Evolutionary conservation across 2,113 vertebrate species (phyloP).

Genomic region (Malurus elegans): DNA sequence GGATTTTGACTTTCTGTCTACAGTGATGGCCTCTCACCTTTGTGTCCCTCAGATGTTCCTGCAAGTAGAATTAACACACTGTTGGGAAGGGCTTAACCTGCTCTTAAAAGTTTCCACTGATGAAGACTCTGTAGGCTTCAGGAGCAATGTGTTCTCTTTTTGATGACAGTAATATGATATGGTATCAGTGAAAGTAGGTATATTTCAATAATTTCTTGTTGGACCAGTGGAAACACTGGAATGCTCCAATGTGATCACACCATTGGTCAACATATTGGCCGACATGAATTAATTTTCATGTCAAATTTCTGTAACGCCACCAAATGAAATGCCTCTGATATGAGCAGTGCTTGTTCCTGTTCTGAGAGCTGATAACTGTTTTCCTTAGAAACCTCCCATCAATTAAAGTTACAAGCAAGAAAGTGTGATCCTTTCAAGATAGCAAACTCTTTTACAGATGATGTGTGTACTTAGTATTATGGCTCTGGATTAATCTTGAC

Average conservation of each 20-base stretch:
- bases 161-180: not conserved
- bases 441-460: not conserved
- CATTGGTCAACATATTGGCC: not conserved
- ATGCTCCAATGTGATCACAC: not conserved
- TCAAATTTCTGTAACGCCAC: not conserved
- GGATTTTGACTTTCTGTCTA: not conserved
- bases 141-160: not conserved
- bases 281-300: not conserved
- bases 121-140: not conserved
- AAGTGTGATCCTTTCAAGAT: not conserved
- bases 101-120: not conserved
- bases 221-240: not conserved
- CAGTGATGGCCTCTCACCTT: not conserved
- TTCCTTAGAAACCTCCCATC: not conserved
- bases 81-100: not conserved
- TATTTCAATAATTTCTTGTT: not conserved
- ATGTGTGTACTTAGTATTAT: not conserved
- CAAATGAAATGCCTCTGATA: not conserved
- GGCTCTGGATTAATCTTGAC: not conserved
- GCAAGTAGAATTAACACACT: not conserved
- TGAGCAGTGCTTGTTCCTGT: not conserved
- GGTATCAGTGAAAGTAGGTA: not conserved
- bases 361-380: not conserved
- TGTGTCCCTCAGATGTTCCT: not conserved
- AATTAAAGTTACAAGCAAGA: not conserved